Conservation (phyloP, 2,113 vertebrate genomes). For the Leucopsar rothschildi region DNA sequence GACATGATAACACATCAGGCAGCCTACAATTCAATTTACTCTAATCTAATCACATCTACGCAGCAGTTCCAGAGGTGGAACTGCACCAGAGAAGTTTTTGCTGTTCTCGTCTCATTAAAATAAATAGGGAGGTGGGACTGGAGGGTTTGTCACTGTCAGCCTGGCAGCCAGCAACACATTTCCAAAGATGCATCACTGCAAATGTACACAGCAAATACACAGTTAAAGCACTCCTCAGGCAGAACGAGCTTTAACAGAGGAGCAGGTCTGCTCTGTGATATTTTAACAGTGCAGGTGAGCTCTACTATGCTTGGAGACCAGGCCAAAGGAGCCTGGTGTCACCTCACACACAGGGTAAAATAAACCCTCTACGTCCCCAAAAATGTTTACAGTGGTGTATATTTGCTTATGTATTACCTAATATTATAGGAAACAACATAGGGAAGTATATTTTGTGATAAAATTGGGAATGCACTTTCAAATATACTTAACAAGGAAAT, state of each 20-base stretch:
- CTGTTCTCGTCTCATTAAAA: constrained; percentile 62
- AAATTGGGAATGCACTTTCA: constrained; percentile 73
- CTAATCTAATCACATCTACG: constrained; percentile 41
- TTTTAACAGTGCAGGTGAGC: constrained; percentile 19
- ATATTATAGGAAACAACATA: background rate
- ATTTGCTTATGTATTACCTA: constrained; percentile 7
- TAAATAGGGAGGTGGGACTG: constrained; percentile 49
- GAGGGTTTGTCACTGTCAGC: constrained; percentile 35
- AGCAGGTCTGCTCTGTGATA: background rate
- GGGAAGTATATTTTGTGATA: constrained; percentile 66
- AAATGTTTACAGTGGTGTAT: constrained; percentile 17
- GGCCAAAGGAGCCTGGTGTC: background rate
- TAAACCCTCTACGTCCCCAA: background rate
- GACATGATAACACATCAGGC: constrained; percentile 57
- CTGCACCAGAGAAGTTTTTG: constrained; percentile 57
- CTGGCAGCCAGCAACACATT: background rate
- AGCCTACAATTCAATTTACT: constrained; percentile 64
- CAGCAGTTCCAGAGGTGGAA: constrained; percentile 41
- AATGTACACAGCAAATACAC: background rate
- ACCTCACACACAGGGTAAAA: background rate
- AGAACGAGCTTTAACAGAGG: background rate
- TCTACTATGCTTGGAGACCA: background rate
- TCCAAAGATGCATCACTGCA: constrained; percentile 2
- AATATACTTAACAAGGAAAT: constrained; percentile 82
- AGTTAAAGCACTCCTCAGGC: background rate